Conservation (phyloP, 2,113 vertebrate species). For the Ameiurus melas region DNA sequence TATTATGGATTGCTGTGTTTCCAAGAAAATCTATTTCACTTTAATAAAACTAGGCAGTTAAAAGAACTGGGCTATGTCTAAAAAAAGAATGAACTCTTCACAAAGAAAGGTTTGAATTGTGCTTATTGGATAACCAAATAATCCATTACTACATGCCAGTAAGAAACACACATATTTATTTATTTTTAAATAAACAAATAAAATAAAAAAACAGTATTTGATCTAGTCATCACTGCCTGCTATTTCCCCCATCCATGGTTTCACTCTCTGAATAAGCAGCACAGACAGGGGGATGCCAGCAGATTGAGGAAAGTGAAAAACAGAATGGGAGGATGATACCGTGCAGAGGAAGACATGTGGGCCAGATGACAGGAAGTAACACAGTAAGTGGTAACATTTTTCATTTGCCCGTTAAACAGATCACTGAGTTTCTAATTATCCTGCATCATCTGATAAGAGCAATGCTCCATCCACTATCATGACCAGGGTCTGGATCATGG, state of each 20-base stretch:
- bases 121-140: background rate
- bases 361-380: slow-evolving; percentile 24
- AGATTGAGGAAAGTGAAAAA: slow-evolving; percentile 3
- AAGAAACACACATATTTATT: too few species aligned
- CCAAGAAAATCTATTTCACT: background rate
- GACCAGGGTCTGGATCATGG: slow-evolving; percentile 41
- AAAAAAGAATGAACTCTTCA: slow-evolving; percentile 7
- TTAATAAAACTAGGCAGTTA: background rate
- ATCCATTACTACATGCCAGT: background rate
- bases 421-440: slow-evolving; percentile 62
- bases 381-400: slow-evolving; percentile 46
- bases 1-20: background rate
- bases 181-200: too few species aligned
- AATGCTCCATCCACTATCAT: slow-evolving; percentile 40
- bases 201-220: slow-evolving; percentile 3
- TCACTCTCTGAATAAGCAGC: slow-evolving; percentile 17
- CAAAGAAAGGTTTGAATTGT: background rate
- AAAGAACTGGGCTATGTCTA: slow-evolving; percentile 11
- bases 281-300: background rate
- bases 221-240: background rate
- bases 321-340: slow-evolving; percentile 2
- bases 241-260: background rate
- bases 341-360: background rate
- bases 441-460: slow-evolving; percentile 55
- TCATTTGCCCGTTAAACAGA: slow-evolving; percentile 59